Base-by-base conservation (phyloP, 2,797 vertebrate genomes). In the Rhabdophis nuchalis region DNA sequence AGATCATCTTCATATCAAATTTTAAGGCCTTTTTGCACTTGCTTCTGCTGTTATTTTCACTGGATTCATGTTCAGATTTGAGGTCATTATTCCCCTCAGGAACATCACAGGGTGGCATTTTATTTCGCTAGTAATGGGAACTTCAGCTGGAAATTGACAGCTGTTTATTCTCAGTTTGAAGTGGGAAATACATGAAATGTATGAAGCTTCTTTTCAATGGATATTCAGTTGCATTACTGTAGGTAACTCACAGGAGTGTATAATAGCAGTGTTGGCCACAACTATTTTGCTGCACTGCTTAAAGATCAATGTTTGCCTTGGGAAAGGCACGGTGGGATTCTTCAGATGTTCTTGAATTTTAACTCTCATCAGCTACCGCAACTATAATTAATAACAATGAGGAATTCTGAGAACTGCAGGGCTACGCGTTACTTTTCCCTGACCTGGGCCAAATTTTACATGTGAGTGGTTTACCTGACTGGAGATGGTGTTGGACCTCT, bases 401-500 rank as follows among this genome's bases (percentile, higher is more conserved):
- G 36, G 23, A 27, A 23, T 88, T 25, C 87, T 29, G 36, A 11
- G 87, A 88, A 60, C 5, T 16, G 5, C 36, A 29, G 20, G 18
- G 10, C 53, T 5, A 87, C n/a, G 20, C n/a, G 9, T 57, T 56
- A 3, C 32, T 23, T 58, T 58, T 88, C 46, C 56, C 32, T 88
- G 5, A 58, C 14, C 25, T 88, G 57, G 18, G 72, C 23, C 41
- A 82, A 82, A 46, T 46, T 0, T 91, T 91, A 86, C 5, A 89
- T 64, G n/a, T 50, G 7, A 20, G n/a, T 61, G 52, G 12, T 91
- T 97, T 97, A 99, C 99, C 99, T 98, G 97, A 98, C 98, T 2
- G 98, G 98, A 5, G 98, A 96, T 0, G 99, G 99, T 0, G 98
- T 97, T 0, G 99, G 99, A 52, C 97, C 99, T 96, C 98, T 98